Conservation (phyloP, 2,888 invertebrate genomes). For the Carpatolechia fugitivella region DNA sequence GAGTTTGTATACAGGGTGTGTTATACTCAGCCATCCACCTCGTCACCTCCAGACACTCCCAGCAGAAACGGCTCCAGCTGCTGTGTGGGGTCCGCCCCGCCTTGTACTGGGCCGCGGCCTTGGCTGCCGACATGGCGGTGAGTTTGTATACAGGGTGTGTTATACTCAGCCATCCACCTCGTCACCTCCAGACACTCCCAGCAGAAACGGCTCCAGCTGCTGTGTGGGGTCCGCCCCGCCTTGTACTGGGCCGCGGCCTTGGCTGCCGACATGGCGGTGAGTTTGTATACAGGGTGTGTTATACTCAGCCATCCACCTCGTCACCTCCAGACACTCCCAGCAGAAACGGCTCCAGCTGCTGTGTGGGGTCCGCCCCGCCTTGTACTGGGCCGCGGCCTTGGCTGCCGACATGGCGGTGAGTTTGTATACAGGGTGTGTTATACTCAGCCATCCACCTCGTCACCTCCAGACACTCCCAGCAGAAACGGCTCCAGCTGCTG, state of each 20-base stretch:
- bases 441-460: conserved; percentile 85
- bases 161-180: conserved; percentile 86
- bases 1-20: conserved; percentile 46
- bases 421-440: too few species aligned
- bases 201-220: conserved; percentile 88
- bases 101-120: conserved; percentile 88
- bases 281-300: too few species aligned
- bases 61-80: conserved; percentile 89
- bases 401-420: conserved; percentile 87
- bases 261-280: conserved; percentile 86
- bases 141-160: too few species aligned
- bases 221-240: conserved; percentile 85
- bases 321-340: conserved; percentile 84
- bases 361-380: conserved; percentile 84
- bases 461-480: conserved; percentile 83
- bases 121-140: conserved; percentile 87
- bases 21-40: too few species aligned
- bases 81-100: conserved; percentile 85
- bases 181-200: conserved; percentile 86
- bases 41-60: conserved; percentile 64
- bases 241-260: conserved; percentile 89
- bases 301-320: conserved; percentile 87
- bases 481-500: conserved; percentile 89
- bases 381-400: conserved; percentile 88
- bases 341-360: conserved; percentile 90